A percentile compares a stretch with the other conserved stretches of the same genome.
These are phyloP conservation scores for Trichopoda pennipes DNA, from an alignment of 2,888 invertebrate species.

Conservation along the genomic window DNA sequence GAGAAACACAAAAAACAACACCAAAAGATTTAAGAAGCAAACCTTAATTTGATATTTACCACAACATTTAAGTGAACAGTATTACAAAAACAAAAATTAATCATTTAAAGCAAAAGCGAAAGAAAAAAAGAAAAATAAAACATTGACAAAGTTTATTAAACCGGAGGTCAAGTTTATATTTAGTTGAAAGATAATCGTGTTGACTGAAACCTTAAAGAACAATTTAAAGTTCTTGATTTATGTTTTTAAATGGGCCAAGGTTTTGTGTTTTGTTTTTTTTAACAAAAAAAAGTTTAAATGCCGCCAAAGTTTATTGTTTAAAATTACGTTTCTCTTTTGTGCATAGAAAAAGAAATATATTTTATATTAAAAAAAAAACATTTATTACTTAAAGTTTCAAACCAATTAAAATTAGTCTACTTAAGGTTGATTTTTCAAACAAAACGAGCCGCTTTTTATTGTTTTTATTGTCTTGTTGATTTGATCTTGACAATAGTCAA, in stretches of 20 bases:
- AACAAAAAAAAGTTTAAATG: slow-evolving; percentile 2
- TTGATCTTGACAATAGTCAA: slow-evolving; percentile 66
- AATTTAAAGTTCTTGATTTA: slow-evolving; percentile 58
- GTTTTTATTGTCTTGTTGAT: slow-evolving; percentile 59
- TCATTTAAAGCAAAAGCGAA: slow-evolving; percentile 12
- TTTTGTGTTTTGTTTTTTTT: not conserved
- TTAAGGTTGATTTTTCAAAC: slow-evolving; percentile 49
- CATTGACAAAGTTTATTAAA: slow-evolving; percentile 59
- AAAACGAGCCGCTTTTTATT: slow-evolving; percentile 61
- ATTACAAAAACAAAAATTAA: slow-evolving; percentile 39
- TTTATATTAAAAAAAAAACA: not conserved
- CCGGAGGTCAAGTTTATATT: slow-evolving; percentile 61
- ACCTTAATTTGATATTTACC: slow-evolving; percentile 13
- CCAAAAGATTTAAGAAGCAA: slow-evolving; percentile 34
- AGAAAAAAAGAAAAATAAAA: slow-evolving; percentile 1
- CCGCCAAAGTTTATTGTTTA: slow-evolving; percentile 37
- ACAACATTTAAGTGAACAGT: not conserved
- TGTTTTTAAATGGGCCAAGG: slow-evolving; percentile 60
- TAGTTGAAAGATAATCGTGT: slow-evolving; percentile 45
- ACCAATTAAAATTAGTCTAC: slow-evolving; percentile 63
- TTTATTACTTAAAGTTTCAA: slow-evolving; percentile 19
- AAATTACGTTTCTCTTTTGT: slow-evolving; percentile 1
- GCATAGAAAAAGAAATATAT: not conserved
- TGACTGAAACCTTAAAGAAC: slow-evolving; percentile 4
- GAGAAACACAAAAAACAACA: not conserved